Percentiles rank a stretch among this genome's conserved stretches.
phyloP scores from a whole-genome alignment of 1,140 invertebrate genomes.

The Brachionus asplanchnoidis region DNA sequence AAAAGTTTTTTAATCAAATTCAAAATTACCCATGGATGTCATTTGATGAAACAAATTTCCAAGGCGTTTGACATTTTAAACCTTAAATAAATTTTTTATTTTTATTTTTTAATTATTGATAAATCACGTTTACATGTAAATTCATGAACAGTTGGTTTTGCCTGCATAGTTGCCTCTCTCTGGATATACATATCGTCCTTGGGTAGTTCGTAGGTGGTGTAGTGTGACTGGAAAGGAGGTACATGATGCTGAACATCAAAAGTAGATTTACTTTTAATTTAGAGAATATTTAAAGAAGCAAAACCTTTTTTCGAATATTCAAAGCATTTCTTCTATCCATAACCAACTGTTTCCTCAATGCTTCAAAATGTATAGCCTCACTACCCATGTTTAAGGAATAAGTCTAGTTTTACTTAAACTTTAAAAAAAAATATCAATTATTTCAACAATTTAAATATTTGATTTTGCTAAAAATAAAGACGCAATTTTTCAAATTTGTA shows the following conservation, averaged over 20 bases:
- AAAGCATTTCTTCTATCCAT: slow-evolving; percentile 21
- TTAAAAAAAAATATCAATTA: background rate
- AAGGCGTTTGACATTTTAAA: slow-evolving; percentile 18
- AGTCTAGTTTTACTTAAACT: background rate
- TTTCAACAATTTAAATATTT: background rate
- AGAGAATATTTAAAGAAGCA: background rate
- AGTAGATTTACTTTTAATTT: too few relatives aligned
- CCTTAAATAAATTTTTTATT: background rate
- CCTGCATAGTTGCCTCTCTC: background rate
- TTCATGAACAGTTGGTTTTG: slow-evolving; percentile 39
- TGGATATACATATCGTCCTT: slow-evolving; percentile 37
- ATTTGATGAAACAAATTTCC: slow-evolving; percentile 25
- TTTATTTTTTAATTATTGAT: background rate
- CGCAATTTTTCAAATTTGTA: background rate
- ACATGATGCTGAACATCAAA: background rate
- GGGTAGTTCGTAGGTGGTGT: slow-evolving; percentile 1
- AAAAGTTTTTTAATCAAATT: background rate
- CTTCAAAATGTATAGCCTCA: slow-evolving; percentile 38
- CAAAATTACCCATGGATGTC: slow-evolving; percentile 34
- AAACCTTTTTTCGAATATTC: slow-evolving; percentile 22
- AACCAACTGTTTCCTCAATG: slow-evolving; percentile 25
- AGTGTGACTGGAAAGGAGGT: slow-evolving; percentile 31
- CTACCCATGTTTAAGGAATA: slow-evolving; percentile 25
- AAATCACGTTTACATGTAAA: background rate
- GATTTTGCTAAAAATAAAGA: background rate